Percentiles rank a stretch among this genome's conserved stretches.
phyloP scores from a whole-genome alignment of 2,888 invertebrate species.

The Tinea pellionella region DNA sequence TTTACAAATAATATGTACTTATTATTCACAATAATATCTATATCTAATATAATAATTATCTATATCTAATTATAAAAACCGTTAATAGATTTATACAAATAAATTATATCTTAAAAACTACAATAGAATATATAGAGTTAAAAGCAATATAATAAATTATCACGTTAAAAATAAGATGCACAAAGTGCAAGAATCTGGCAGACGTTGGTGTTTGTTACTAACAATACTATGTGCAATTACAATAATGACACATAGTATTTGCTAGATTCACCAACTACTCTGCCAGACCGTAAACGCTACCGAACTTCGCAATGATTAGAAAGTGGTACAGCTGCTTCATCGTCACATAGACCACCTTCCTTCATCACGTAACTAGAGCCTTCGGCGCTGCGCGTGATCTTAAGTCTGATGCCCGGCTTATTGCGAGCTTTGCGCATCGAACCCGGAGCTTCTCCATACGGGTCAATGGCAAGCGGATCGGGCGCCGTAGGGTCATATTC shows the following conservation, averaged over 20 bases:
- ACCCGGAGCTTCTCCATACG: conserved; percentile 45
- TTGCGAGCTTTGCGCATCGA: conserved; percentile 71
- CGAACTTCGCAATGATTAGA: conserved; percentile 90
- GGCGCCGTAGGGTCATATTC: conserved; percentile 57
- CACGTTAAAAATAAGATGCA: neutral
- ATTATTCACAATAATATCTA: neutral
- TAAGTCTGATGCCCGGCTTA: conserved; percentile 84
- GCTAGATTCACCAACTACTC: neutral
- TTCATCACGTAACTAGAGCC: conserved; percentile 78
- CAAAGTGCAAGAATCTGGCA: neutral
- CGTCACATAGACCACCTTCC: conserved; percentile 24
- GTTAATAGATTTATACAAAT: conserved; percentile 39
- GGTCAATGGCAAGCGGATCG: conserved; percentile 56
- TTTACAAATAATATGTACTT: conserved; percentile 21
- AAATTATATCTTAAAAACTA: conserved; percentile 39
- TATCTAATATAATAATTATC: neutral
- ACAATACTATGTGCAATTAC: neutral
- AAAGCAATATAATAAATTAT: neutral
- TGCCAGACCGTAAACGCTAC: conserved; percentile 34
- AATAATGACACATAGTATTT: neutral
- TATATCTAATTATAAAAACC: neutral
- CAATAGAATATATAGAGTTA: neutral
- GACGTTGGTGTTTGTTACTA: neutral
- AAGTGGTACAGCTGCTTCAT: conserved; percentile 51
- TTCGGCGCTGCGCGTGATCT: conserved; percentile 83